A percentile compares a stretch with the other conserved stretches of the same genome.
Evolutionary conservation across 2,113 vertebrate genomes (phyloP).

Genomic region (Lepisosteus osseus): DNA sequence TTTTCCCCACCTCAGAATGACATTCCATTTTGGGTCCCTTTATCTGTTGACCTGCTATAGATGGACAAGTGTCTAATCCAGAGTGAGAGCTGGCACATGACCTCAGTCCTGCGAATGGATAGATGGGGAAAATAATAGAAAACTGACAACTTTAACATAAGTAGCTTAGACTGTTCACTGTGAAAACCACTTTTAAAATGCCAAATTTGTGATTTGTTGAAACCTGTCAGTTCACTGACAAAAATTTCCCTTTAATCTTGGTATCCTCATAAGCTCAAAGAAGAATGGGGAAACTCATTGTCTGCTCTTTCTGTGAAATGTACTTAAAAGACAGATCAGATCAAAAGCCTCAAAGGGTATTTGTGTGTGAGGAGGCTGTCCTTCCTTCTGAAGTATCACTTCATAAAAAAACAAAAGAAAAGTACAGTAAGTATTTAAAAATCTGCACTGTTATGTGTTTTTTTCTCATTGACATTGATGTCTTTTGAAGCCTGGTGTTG

Average conservation of each 20-base stretch:
- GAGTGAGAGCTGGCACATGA: too few species aligned
- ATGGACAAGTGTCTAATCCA: too few species aligned
- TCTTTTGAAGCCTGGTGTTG: neutral
- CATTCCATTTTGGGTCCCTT: too few species aligned
- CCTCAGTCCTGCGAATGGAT: too few species aligned
- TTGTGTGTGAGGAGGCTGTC: neutral
- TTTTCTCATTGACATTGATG: neutral
- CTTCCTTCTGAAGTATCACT: conserved; percentile 5
- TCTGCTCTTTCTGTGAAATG: neutral
- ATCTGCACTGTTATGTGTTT: neutral
- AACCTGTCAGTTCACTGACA: neutral
- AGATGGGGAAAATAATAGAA: too few species aligned
- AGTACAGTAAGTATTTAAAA: neutral
- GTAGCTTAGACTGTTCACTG: too few species aligned
- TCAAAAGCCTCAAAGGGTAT: neutral
- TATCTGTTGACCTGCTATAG: too few species aligned
- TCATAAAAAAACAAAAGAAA: neutral
- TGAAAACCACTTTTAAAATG: too few species aligned
- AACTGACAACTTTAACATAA: too few species aligned
- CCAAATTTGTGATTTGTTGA: neutral
- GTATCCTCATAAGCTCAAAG: neutral
- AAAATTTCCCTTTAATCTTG: neutral
- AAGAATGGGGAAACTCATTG: neutral
- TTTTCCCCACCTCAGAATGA: too few species aligned
- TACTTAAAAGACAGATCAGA: neutral